Base-by-base conservation (phyloP, 2,888 invertebrate genomes). In the Podotricha telesiphe region DNA sequence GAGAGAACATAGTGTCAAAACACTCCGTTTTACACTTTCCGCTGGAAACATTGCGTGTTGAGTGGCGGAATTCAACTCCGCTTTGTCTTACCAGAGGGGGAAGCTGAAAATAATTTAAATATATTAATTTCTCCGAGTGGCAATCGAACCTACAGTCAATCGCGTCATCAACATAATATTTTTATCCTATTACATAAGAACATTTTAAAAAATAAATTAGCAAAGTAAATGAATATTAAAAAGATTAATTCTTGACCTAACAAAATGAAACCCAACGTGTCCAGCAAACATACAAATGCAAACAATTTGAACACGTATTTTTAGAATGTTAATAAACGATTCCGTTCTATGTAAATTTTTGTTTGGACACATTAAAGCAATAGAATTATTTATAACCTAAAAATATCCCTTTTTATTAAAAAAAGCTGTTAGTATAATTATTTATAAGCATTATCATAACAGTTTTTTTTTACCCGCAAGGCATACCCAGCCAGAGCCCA, bases 161-260 rank as follows among this genome's bases (percentile, higher is more conserved):
- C n/a, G n/a, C n/a, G n/a, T n/a, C n/a, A n/a, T 13, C 13, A 42
- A 13, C 11, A 11, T 13, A 42, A 13, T 42, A 51, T 8, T 51
- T 28, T 28, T 28, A 22, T 28, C 1, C 2, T 51, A 51, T 61
- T 47, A 61, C 28, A 34, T 61, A 47, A 47, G 28, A 48, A 8
- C 3, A 34, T 13, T 10, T 37, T 37, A 55, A 3, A 55, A 34
- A 11, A n/a, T 0, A 11, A 55, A 55, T 34, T 34, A 17, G 11
- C 55, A 34, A 7, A 37, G 19, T 47, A 62, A 62, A 59, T 22
- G 59, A 59, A 42, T 42, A 20, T 42, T n/a, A 59, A 59, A 45
- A 40, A 8, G 42, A 5, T 42, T 40, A 8, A 13, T 10, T 22
- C 59, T 59, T n/a, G 22, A 40, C 42, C 22, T 42, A 22, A 20